Base-by-base conservation (phyloP, 23 tunicate genomes). In the Aplidium turbinatum region DNA sequence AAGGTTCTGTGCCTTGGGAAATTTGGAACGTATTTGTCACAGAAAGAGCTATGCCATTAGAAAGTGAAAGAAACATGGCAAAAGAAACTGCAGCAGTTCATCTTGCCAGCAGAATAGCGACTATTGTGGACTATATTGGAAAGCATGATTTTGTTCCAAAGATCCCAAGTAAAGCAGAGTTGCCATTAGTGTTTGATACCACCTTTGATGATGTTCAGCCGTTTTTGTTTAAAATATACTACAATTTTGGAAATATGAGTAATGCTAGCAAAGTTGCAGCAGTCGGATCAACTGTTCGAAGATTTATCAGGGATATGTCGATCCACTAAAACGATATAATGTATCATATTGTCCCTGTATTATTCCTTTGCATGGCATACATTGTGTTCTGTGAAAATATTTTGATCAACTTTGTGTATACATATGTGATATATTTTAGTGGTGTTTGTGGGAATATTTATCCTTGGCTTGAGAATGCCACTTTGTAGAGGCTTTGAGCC, bases 1-100 rank as follows among this genome's bases (percentile, higher is more conserved):
- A 88, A 21, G 96, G 79, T 33, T 73, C 70, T 19, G 78, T 80
- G 30, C 97, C 97, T 2, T 91, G 97, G 97, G 97, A 91, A 56
- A 78, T 84, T 28, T 91, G 97, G 97, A 88, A 88, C 48, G 40
- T 88, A 34, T 78, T 65, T 5, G 46, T 88, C 38, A 75, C 83
- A 0, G 89, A 82, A 63, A 69, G 82, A 54, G 48, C 64, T 38
- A 38, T 90, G 33, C 29, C 68, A 7, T n/a, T 76, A 1, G 89
- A 77, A 64, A 53, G 51, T 13, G 81, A 82, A 35, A 63, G 81
- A 1, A 70, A 56, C 19, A 35, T 78, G 2, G 81, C 72, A 16
- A 61, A 71, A 54, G 81, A 77, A 39, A 82, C 75, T 31, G 55
- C 81, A 2, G 89, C 80, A 0, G 33, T 56, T 7, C 39, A 75